Conservation (phyloP, 2,797 vertebrate species). For the Salmo trutta region DNA sequence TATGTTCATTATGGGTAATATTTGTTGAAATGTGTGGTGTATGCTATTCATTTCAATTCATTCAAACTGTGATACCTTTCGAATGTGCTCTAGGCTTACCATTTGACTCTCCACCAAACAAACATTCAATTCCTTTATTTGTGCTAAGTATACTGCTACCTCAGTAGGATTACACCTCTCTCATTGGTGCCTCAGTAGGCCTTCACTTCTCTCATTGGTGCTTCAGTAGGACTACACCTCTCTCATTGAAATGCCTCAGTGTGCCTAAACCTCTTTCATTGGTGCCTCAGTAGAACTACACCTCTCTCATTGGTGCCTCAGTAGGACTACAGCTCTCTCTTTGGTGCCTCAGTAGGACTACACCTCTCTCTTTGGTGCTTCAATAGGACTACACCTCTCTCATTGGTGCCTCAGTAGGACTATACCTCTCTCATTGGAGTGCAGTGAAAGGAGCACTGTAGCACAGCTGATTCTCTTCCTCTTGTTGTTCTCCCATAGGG, state of each 20-base stretch:
- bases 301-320: neutral
- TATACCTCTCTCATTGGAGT: constrained; percentile 12
- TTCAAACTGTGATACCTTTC: neutral
- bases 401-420: constrained; percentile 41
- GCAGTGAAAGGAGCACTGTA: neutral
- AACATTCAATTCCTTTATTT: neutral
- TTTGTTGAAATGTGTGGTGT: neutral
- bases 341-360: neutral
- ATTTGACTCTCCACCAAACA: neutral
- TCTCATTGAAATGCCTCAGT: constrained; percentile 32
- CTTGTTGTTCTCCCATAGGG: constrained; percentile 30
- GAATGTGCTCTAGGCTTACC: neutral
- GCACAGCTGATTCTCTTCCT: neutral
- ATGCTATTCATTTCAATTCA: neutral
- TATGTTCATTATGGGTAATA: neutral
- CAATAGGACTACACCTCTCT: constrained; percentile 10
- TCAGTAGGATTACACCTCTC: too few relatives aligned
- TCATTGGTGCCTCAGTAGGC: neutral
- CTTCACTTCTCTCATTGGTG: neutral
- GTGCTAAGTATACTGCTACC: neutral
- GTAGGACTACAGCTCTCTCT: too few relatives aligned
- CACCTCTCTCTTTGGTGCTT: neutral
- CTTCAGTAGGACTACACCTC: neutral
- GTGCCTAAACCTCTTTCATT: constrained; percentile 25
- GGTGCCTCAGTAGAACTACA: constrained; percentile 40